Evolutionary conservation across 2,888 invertebrate genomes (phyloP), one percentile per base, ranked within the genome.

Genomic region (Listrodromus nycthemerus): DNA sequence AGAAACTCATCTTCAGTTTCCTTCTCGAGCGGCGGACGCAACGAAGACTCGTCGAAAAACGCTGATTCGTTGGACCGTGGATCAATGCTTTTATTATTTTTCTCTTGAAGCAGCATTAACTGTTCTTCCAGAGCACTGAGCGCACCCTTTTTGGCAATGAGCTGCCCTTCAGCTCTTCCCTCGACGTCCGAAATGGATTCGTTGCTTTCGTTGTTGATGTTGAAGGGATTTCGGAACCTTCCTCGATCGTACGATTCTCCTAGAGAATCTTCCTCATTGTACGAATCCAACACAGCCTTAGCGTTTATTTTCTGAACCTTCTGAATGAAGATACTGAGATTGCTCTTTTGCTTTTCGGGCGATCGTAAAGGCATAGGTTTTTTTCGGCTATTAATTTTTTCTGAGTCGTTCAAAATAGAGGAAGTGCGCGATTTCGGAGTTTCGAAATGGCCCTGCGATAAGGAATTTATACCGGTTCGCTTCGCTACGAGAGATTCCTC

Each of bases 251-350:
- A 10, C 24, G 41, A 19, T 55, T 52, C 58, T 13, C 30, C 75
- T 24, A 61, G 55, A 21, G 84, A 82, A 19, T 80, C 85, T 4
- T 73, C 84, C 52, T 84, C 85, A 19, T 50, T 76, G 65, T 70
- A 79, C 37, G 85, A 74, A 69, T 82, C 84, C 30, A 65, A 24
- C 30, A 73, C 70, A 4, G 82, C 63, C 33, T 80, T 82, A 5
- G 87, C 89, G 77, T 92, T 92, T 77, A 86, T 83, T 66, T 33
- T 88, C 24, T 87, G 86, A 16, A 90, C 75, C 77, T 88, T 88
- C 37, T 90, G 91, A 63, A 92, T 90, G 63, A 91, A 91, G 52
- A 89, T 50, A 80, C 88, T 91, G 19, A 92, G 75, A 75, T 91
- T 81, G 66, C 89, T 88, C 79, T 88, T 91, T 33, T 61, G 63